Conservation (phyloP, 1,140 invertebrate species). For the Megathymus violae region DNA sequence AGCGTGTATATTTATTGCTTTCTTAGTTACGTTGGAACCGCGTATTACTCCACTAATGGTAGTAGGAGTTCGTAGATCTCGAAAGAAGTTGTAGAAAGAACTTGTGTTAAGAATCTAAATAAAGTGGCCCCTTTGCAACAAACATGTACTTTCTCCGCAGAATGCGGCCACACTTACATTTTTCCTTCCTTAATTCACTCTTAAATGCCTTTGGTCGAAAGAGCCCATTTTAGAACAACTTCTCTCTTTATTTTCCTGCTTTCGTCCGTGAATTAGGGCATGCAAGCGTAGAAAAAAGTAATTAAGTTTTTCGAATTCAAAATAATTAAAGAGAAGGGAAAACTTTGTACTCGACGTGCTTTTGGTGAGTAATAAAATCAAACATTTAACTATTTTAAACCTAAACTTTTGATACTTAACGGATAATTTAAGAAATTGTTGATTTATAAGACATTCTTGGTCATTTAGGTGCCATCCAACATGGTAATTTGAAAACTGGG, state of each 20-base stretch:
- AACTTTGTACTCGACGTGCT: neutral
- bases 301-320: constrained; percentile 1
- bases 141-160: no score
- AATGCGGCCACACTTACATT: no score
- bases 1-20: no score
- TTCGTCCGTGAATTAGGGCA: neutral
- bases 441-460: neutral
- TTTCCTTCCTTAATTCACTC: no score
- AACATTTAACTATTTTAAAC: neutral
- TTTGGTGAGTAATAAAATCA: neutral
- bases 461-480: neutral
- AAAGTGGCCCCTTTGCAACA: no score
- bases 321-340: neutral
- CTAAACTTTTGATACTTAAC: neutral
- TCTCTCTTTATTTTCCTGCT: neutral
- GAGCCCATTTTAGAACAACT: neutral
- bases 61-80: no score
- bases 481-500: neutral
- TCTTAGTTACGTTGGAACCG: no score
- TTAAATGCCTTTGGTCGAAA: neutral
- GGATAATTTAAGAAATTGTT: neutral
- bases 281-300: neutral
- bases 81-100: no score
- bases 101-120: no score
- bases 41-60: no score